These are phyloP conservation scores for Sapajus apella DNA, from an alignment of 2,113 vertebrate species.

Conservation along the genomic window DNA sequence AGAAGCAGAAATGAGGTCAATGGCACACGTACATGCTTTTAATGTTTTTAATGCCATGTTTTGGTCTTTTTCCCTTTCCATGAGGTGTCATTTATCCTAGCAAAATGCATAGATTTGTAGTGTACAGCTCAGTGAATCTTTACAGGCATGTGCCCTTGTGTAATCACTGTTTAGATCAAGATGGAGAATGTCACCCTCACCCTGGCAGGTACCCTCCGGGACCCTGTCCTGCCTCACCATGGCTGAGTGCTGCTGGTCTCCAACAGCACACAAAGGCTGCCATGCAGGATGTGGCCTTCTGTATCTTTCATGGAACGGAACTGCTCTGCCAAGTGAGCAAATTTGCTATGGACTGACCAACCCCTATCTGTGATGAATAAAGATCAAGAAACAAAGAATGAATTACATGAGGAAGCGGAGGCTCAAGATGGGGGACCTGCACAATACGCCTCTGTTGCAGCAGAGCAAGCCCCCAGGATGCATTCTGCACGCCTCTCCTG, in stretches of 20 bases:
- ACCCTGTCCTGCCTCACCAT: background rate
- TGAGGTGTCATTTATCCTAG: background rate
- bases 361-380: background rate
- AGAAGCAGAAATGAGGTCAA: background rate
- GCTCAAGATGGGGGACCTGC: background rate
- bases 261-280: background rate
- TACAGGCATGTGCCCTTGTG: background rate
- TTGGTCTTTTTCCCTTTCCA: background rate
- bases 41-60: background rate
- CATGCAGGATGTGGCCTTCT: background rate
- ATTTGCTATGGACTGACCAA: background rate
- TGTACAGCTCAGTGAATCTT: background rate
- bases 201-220: background rate
- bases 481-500: background rate
- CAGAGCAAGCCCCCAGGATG: background rate
- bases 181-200: background rate
- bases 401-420: background rate
- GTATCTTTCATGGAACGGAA: background rate
- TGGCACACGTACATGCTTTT: background rate
- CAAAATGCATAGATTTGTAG: background rate
- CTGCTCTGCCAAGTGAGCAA: background rate
- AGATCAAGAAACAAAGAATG: background rate
- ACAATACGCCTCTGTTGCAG: background rate
- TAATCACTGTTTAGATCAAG: background rate
- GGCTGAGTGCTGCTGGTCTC: background rate